A percentile compares a stretch with the other conserved stretches of the same genome.
Evolutionary conservation across 2,113 vertebrate genomes (phyloP).

Genomic region (Perccottus glenii): DNA sequence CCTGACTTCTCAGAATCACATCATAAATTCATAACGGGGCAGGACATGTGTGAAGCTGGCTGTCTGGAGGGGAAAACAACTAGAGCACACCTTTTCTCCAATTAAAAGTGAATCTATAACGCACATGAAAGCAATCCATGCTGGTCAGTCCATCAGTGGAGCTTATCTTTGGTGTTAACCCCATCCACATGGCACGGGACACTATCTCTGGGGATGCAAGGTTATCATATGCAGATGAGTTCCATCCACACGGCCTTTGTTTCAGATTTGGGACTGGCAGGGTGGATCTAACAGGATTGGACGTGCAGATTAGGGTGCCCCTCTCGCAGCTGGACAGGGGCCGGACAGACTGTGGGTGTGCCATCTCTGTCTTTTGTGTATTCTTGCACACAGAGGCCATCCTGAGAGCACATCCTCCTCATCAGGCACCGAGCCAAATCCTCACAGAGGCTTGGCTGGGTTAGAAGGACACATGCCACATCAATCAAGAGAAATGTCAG

Average conservation of each 20-base stretch:
- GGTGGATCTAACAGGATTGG: constrained; percentile 65
- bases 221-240: constrained; percentile 36
- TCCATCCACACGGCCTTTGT: constrained; percentile 23
- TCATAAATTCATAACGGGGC: no score
- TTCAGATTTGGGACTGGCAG: constrained; percentile 28
- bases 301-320: constrained; percentile 61
- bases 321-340: constrained; percentile 51
- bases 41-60: neutral
- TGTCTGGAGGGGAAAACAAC: neutral
- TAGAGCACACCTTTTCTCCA: neutral
- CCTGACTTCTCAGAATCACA: neutral
- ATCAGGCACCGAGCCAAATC: constrained; percentile 38
- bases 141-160: constrained; percentile 4
- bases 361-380: constrained; percentile 15
- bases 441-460: constrained; percentile 10
- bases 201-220: constrained; percentile 27
- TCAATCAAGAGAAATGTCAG: constrained; percentile 1
- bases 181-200: constrained; percentile 34
- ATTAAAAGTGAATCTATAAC: constrained; percentile 3
- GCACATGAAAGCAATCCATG: neutral
- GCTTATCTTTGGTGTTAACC: constrained; percentile 43
- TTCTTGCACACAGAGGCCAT: constrained; percentile 37
- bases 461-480: constrained; percentile 4
- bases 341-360: constrained; percentile 29
- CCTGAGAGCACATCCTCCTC: constrained; percentile 51